Conservation (phyloP, 2,888 invertebrate genomes). For the Epicampocera succincta region DNA sequence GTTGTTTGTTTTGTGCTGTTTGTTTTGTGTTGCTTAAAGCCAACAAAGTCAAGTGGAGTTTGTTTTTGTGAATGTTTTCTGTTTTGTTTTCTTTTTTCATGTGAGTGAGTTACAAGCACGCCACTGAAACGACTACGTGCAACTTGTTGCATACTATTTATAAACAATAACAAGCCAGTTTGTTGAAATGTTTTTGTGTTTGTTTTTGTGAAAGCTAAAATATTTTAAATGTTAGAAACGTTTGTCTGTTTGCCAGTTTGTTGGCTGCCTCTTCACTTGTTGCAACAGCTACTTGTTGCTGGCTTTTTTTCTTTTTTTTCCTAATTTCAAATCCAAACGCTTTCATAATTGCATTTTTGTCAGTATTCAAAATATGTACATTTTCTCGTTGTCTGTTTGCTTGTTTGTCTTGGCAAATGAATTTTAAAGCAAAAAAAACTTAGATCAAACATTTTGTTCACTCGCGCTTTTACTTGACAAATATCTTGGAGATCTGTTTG, state of each 20-base stretch:
- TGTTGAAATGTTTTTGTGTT: constrained; percentile 35
- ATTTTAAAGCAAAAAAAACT: constrained; percentile 9
- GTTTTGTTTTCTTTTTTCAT: not conserved
- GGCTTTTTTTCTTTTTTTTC: constrained; percentile 30
- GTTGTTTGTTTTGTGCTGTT: too few relatives aligned
- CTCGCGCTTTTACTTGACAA: constrained; percentile 64
- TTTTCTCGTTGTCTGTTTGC: constrained; percentile 26
- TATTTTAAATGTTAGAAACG: constrained; percentile 55
- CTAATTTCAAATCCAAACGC: constrained; percentile 33
- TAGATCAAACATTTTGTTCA: constrained; percentile 43
- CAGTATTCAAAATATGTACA: constrained; percentile 52
- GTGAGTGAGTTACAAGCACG: constrained; percentile 32
- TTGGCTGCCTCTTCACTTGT: constrained; percentile 50
- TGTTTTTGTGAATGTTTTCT: constrained; percentile 13
- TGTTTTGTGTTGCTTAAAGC: not conserved
- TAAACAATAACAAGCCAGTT: constrained; percentile 28
- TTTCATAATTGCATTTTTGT: constrained; percentile 57
- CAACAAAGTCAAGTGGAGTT: constrained; percentile 51
- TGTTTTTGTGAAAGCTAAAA: constrained; percentile 68
- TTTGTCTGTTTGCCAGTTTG: constrained; percentile 44
- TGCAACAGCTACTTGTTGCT: constrained; percentile 60
- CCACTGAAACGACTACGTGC: constrained; percentile 44
- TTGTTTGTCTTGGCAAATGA: constrained; percentile 28
- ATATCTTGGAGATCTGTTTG: constrained; percentile 57
- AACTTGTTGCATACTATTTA: constrained; percentile 62